These are phyloP conservation scores for Plagodis dolabraria DNA, from an alignment of 2,888 invertebrate genomes.

Conservation along the genomic window DNA sequence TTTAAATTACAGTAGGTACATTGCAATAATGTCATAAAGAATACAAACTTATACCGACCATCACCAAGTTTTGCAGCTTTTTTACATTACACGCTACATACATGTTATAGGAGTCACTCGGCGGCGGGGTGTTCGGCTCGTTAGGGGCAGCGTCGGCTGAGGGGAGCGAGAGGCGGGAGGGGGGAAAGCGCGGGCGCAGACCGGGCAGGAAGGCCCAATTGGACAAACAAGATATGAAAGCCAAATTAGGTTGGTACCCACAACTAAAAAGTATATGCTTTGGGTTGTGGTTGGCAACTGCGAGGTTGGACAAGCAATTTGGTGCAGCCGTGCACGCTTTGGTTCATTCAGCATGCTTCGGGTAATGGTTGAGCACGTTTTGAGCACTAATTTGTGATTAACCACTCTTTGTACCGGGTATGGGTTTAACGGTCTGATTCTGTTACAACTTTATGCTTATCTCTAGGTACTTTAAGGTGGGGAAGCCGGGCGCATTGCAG, in stretches of 20 bases:
- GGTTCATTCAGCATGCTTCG: too few species aligned
- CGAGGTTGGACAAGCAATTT: neutral
- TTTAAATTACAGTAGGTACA: too few species aligned
- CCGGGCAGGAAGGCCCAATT: conserved; percentile 93
- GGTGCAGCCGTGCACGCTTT: too few species aligned
- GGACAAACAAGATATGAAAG: conserved; percentile 97
- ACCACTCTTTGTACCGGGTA: too few species aligned
- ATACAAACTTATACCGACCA: too few species aligned
- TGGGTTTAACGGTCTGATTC: too few species aligned
- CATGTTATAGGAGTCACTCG: conserved; percentile 68
- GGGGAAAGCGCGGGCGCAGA: conserved; percentile 94
- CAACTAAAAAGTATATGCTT: neutral
- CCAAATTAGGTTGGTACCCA: conserved; percentile 90
- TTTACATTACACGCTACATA: conserved; percentile 13
- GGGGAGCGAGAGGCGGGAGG: conserved; percentile 90
- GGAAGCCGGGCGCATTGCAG: too few species aligned
- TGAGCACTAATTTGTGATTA: too few species aligned
- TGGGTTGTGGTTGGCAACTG: neutral
- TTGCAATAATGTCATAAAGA: too few species aligned
- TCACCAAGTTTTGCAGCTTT: neutral
- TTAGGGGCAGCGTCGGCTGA: conserved; percentile 70
- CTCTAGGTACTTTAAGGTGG: too few species aligned
- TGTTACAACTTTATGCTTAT: too few species aligned
- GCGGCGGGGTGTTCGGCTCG: conserved; percentile 65
- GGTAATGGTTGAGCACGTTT: too few species aligned